Base-by-base conservation (phyloP, 2,113 vertebrate species). In the Scomber japonicus region DNA sequence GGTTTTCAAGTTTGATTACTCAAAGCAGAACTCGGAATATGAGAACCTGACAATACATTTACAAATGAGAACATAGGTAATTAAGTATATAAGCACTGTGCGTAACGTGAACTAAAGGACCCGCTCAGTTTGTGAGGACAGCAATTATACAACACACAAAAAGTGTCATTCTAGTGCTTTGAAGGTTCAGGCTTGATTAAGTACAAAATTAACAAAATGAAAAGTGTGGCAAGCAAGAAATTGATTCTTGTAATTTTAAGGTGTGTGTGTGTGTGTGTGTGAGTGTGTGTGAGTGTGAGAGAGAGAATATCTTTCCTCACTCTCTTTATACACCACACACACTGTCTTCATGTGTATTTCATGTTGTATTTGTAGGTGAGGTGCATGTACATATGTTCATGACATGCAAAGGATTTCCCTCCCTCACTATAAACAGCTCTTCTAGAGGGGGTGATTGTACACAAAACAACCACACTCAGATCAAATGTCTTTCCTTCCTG, bases 401-500 rank as follows among this genome's bases (percentile, higher is more conserved):
- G 31, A 11, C 30, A 46, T 55, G 57, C 14, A 14, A 48, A 51
- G 60, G 45, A n/a, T 62, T 67, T 46, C 45, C 31, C 31, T 76
- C 53, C 21, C 21, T 45, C 0, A 0, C 56, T 50, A 12, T 75
- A 57, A 55, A 64, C 17, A 11, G 11, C 8, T 56, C 67, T 74
- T 61, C 21, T 31, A 51, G 49, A 51, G 50, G 49, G 50, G 17
- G 55, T 69, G 48, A 78, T 78, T 62, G 63, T 54, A 45, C 13
- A 80, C 2, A 57, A 71, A 55, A 64, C 55, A 67, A 60, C 53
- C 12, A 12, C 64, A 65, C 75, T 60, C 24, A 57, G 30, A 80
- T 84, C 75, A 72, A 78, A 84, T 62, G 31, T 49, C 40, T 82
- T 46, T 59, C 13, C 56, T 21, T 16, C n/a, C 61, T 72, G 30